These are phyloP conservation scores for Molorchus minor DNA, from an alignment of 2,888 invertebrate species.

Conservation along the genomic window DNA sequence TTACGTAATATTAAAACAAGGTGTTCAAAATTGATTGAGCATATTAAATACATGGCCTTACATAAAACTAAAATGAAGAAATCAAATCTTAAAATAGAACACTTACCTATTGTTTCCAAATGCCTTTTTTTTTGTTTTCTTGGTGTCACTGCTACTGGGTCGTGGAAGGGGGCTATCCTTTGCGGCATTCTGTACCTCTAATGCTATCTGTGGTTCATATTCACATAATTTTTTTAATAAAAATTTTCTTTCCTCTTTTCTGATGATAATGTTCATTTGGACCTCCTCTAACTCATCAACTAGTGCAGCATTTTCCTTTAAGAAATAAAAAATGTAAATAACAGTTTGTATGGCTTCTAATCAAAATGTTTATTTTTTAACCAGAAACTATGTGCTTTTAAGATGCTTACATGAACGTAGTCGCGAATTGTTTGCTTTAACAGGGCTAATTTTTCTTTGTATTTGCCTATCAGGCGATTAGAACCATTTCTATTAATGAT, in stretches of 20 bases:
- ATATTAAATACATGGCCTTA: too few species aligned
- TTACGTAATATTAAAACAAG: too few species aligned
- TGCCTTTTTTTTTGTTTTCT: constrained; percentile 49
- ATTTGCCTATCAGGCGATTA: constrained; percentile 59
- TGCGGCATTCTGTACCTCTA: constrained; percentile 59
- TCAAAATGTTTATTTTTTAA: neutral
- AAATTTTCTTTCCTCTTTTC: constrained; percentile 85
- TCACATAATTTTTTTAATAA: constrained; percentile 79
- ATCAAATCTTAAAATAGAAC: neutral
- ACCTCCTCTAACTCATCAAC: constrained; percentile 89
- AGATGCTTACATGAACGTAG: constrained; percentile 71
- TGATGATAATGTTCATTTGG: constrained; percentile 81
- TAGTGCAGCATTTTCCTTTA: constrained; percentile 85
- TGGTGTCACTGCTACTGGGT: constrained; percentile 38
- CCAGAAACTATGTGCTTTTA: constrained; percentile 4
- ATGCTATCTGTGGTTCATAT: constrained; percentile 65
- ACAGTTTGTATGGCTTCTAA: neutral
- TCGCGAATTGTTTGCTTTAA: constrained; percentile 72
- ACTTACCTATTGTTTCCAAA: constrained; percentile 10
- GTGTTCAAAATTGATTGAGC: too few species aligned
- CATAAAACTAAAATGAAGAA: too few species aligned
- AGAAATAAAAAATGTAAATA: constrained; percentile 25
- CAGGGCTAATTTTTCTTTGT: constrained; percentile 71
- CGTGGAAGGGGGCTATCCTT: constrained; percentile 48
- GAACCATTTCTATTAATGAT: constrained; percentile 25